These are phyloP conservation scores for Azemiops feae DNA, from an alignment of 2,113 vertebrate species.

Conservation along the genomic window DNA sequence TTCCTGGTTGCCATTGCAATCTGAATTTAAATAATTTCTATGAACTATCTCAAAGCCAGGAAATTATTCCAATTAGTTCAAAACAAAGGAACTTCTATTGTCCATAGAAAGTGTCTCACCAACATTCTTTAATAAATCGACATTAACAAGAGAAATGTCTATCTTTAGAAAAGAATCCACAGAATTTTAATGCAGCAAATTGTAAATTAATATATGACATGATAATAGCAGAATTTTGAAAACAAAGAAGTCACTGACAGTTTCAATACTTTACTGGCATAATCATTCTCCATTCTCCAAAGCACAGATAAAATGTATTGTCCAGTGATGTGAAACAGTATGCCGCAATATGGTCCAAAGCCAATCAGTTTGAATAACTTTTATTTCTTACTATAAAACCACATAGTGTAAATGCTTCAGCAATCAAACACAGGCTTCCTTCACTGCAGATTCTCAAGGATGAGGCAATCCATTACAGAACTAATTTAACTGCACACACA, in stretches of 20 bases:
- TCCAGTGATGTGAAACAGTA: neutral
- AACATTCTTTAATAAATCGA: neutral
- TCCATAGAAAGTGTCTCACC: neutral
- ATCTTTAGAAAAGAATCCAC: accelerated
- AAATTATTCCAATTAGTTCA: neutral
- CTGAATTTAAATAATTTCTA: neutral
- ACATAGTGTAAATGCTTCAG: neutral
- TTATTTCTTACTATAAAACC: neutral
- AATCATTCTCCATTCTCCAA: neutral
- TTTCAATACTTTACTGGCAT: neutral
- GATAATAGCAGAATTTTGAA: neutral
- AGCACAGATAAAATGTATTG: neutral
- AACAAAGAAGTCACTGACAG: neutral
- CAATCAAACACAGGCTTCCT: neutral
- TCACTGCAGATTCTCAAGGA: neutral
- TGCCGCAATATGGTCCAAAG: neutral
- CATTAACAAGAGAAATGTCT: accelerated
- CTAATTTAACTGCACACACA: constrained; percentile 2
- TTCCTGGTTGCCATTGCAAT: neutral
- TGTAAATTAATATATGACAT: neutral
- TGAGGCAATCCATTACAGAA: neutral
- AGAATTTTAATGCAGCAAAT: neutral
- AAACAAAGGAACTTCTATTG: neutral
- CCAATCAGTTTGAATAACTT: neutral
- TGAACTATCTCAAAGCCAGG: neutral